Conservation (phyloP, 2,888 invertebrate species). For the Acleris sparsana region DNA sequence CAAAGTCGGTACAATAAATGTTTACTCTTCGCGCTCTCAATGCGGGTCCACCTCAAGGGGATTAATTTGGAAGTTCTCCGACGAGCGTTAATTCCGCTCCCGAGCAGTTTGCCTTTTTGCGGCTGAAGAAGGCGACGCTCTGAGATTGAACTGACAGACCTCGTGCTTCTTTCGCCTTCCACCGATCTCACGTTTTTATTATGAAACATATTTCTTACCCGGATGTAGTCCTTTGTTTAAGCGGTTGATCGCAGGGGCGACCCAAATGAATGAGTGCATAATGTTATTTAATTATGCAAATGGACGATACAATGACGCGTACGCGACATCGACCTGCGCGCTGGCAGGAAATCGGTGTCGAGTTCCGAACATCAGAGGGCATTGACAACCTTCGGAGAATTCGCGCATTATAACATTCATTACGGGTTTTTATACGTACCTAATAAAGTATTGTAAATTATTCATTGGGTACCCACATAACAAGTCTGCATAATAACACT, state of each 20-base stretch:
- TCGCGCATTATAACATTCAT: slow-evolving; percentile 18
- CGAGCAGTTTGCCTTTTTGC: slow-evolving; percentile 67
- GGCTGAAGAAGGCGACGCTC: slow-evolving; percentile 53
- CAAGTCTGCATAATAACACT: slow-evolving; percentile 22
- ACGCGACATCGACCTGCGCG: slow-evolving; percentile 60
- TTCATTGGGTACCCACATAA: slow-evolving; percentile 24
- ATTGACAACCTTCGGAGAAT: slow-evolving; percentile 54
- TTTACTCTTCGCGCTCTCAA: slow-evolving; percentile 64
- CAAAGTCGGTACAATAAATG: slow-evolving; percentile 57
- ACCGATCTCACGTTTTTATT: slow-evolving; percentile 39
- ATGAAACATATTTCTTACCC: slow-evolving; percentile 44
- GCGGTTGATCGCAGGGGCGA: slow-evolving; percentile 62
- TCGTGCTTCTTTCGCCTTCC: slow-evolving; percentile 47
- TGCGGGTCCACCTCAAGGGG: slow-evolving; percentile 68
- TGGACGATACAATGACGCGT: slow-evolving; percentile 64
- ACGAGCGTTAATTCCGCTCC: slow-evolving; percentile 63
- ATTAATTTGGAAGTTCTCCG: slow-evolving; percentile 72
- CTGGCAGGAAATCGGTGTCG: slow-evolving; percentile 71
- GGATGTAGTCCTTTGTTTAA: slow-evolving; percentile 57
- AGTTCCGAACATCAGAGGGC: slow-evolving; percentile 52
- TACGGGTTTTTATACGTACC: slow-evolving; percentile 4
- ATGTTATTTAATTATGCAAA: slow-evolving; percentile 80
- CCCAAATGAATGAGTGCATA: slow-evolving; percentile 74
- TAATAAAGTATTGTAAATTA: slow-evolving; percentile 32
- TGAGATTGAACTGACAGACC: slow-evolving; percentile 58